Conservation (phyloP, 2,797 vertebrate genomes). For the Myotis myotis region DNA sequence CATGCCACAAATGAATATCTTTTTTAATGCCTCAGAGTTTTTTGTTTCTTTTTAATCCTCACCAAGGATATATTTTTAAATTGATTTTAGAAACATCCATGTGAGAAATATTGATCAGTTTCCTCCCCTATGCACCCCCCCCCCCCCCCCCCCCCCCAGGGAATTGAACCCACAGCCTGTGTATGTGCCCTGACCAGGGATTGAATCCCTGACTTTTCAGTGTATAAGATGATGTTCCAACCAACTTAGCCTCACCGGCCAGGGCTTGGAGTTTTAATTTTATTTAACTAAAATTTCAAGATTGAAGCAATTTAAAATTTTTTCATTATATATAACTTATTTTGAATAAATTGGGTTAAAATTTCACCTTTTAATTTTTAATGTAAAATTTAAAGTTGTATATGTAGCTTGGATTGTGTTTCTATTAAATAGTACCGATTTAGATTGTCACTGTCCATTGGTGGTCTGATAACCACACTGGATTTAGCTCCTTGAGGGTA, state of each 20-base stretch:
- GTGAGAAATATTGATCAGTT: not conserved
- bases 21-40: constrained; percentile 24
- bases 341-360: not conserved
- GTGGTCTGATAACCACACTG: not conserved
- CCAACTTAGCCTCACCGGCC: not conserved
- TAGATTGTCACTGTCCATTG: not conserved
- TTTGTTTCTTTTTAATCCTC: not conserved
- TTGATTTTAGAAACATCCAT: not conserved
- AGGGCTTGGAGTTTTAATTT: constrained; percentile 9
- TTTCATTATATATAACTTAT: constrained; percentile 39
- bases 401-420: not conserved
- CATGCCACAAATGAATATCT: not conserved
- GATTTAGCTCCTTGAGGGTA: not conserved
- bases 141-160: not conserved
- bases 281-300: constrained; percentile 49
- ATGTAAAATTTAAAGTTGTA: constrained; percentile 23
- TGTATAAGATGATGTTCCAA: not conserved
- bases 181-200: not conserved
- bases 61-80: not conserved
- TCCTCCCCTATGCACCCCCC: not conserved
- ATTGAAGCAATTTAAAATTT: not conserved
- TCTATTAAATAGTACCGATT: not conserved
- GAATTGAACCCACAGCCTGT: not conserved
- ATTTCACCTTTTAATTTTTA: not conserved
- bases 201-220: not conserved